Evolutionary conservation across 1,140 invertebrate genomes (phyloP), one percentile per base, ranked within the genome.

Genomic region (Apis florea): DNA sequence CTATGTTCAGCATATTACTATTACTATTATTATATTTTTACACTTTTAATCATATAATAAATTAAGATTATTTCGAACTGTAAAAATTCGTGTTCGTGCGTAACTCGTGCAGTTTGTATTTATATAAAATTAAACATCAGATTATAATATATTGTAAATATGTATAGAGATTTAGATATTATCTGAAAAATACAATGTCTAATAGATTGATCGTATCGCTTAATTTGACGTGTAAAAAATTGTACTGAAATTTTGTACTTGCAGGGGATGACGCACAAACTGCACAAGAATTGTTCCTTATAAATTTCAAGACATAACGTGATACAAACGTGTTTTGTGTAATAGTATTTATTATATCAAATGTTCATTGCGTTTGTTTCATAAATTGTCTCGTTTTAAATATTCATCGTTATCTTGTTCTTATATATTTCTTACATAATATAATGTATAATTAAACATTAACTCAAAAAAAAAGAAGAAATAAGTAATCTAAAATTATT

Each of bases 61-160:
- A 82, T 79, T 54, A 73, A 56, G 79, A 67, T 64, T 31, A 67
- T 31, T 80, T 80, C n/a, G 71, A 26, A 74, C n/a, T 40, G 21
- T 31, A 61, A 13, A 49, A 53, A 54, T 21, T 17, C 31, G 51
- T n/a, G 67, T 40, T 77, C 63, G 21, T 49, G 21, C 17, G 19
- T 51, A 12, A 19, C 66, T 54, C 58, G 67, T 78, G 66, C 58
- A 70, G 76, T 56, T 49, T 56, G 24, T n/a, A 40, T 53, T 71
- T 71, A 26, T 79, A 40, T n/a, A 56, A 54, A 56, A 64, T 83
- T 71, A 61, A 83, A 51, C 67, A 68, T 81, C 24, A 47, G 73
- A 68, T 82, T 61, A n/a, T 40, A 40, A 40, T 40, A 40, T 40
- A 40, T 40, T 40, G 31, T 40, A 40, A 40, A 40, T 40, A 40